Evolutionary conservation across 2,888 invertebrate genomes (phyloP).

Genomic region (Limnephilus auricula): DNA sequence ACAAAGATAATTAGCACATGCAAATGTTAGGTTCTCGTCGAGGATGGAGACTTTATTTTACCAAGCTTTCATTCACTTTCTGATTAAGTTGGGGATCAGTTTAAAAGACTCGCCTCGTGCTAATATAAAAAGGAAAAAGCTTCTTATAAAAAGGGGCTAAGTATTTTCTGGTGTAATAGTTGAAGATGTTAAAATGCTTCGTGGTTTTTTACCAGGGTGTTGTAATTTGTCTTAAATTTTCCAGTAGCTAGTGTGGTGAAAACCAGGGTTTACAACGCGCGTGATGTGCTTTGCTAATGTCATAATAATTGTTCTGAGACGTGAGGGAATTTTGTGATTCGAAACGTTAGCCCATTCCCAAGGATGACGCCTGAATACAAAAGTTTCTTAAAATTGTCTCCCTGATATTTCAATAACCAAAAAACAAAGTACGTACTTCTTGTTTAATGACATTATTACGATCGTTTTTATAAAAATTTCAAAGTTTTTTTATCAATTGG

Average conservation of each 20-base stretch:
- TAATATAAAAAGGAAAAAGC: not conserved
- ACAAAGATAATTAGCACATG: not conserved
- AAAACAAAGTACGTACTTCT: not conserved
- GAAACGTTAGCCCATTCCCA: constrained; percentile 34
- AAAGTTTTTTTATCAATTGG: not conserved
- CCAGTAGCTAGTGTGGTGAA: not conserved
- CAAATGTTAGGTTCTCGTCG: not conserved
- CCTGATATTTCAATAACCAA: constrained; percentile 30
- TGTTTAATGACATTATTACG: constrained; percentile 2
- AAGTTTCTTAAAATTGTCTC: constrained; percentile 22
- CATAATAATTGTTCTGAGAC: constrained; percentile 53
- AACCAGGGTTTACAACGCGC: constrained; percentile 48
- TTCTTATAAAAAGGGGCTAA: not conserved
- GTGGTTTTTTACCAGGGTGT: not conserved
- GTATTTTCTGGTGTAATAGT: not conserved
- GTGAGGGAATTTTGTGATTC: constrained; percentile 47
- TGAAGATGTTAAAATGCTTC: not conserved
- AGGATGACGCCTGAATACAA: constrained; percentile 31
- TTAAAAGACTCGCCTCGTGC: not conserved
- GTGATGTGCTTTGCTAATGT: constrained; percentile 54
- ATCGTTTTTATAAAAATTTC: not conserved
- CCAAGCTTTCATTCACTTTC: not conserved
- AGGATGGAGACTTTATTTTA: not conserved
- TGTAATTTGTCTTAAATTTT: not conserved
- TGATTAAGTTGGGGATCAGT: not conserved